Base-by-base conservation (phyloP, 2,888 invertebrate species). In the Cantharis flavilabris region DNA sequence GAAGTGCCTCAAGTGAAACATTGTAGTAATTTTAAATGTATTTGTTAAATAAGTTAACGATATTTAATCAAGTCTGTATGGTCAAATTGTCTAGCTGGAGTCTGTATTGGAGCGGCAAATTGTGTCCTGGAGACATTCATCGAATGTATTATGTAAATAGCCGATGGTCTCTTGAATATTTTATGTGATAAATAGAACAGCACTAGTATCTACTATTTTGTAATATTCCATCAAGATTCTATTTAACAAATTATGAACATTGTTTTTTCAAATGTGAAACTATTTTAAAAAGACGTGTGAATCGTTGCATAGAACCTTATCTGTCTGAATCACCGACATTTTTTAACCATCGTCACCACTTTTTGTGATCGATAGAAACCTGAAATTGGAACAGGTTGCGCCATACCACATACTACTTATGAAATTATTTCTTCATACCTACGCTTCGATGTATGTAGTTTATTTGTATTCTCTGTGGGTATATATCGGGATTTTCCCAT, bases 301-400 rank as follows among this genome's bases (percentile, higher is more conserved):
- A 23, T 26, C 65, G 65, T n/a, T 67, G 65, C 13, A 23, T 67
- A 67, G 13, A 49, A n/a, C 65, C 65, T 67, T 67, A 67, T 67
- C 65, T 67, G 65, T 67, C 65, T 67, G 65, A 67, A 23, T 67
- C 26, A 67, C 26, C 9, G 65, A 67, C 13, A 67, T 67, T 67
- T 67, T 67, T 67, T 67, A 67, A 20, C 23, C 23, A 64, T 67
- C 65, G 49, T 49, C 49, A 23, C 65, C 65, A 67, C 65, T 67
- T 67, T 67, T 67, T 67, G 65, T 67, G n/a, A 67, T 26, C 23
- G 23, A 67, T 67, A 14, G 64, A 69, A 72, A 72, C 73, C 72
- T 71, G 73, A 71, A 77, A 73, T 77, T 77, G 73, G 73, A 77
- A 77, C 76, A 74, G 76, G 76, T 77, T 74, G 71, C 62, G 23